These are phyloP conservation scores for Caenorhabditis angaria DNA, from an alignment of 2,888 invertebrate species.

Conservation along the genomic window DNA sequence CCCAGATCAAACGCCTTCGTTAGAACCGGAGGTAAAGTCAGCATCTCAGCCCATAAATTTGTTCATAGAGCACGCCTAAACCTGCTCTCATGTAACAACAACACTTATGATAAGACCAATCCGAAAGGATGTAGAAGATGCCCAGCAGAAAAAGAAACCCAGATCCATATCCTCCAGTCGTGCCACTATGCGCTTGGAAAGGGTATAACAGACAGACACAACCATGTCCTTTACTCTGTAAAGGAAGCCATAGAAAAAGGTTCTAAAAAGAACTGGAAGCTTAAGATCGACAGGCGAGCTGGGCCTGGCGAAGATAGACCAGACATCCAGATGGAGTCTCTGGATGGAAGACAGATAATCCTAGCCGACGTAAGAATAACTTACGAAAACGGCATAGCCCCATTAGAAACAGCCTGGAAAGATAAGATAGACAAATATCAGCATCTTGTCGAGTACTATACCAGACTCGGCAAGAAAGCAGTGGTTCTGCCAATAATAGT, in stretches of 20 bases:
- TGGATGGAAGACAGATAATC: background rate
- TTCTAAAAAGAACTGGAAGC: background rate
- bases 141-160: background rate
- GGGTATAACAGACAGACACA: constrained; percentile 5
- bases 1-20: constrained; percentile 5
- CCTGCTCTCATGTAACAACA: constrained; percentile 8
- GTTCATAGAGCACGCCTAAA: constrained; percentile 11
- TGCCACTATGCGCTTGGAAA: background rate
- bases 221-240: background rate
- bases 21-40: background rate
- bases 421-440: constrained; percentile 13
- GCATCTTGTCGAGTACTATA: constrained; percentile 2
- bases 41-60: constrained; percentile 10
- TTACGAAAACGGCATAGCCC: constrained; percentile 10
- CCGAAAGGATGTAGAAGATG: constrained; percentile 11
- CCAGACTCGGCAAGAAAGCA: background rate
- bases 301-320: background rate
- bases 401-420: background rate
- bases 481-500: constrained; percentile 3
- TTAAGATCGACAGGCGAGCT: background rate
- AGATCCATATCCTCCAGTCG: constrained; percentile 7
- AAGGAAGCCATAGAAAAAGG: background rate
- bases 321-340: background rate
- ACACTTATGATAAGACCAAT: background rate
- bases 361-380: constrained; percentile 13